Conservation (phyloP, 2,113 vertebrate genomes). For the Limanda limanda region DNA sequence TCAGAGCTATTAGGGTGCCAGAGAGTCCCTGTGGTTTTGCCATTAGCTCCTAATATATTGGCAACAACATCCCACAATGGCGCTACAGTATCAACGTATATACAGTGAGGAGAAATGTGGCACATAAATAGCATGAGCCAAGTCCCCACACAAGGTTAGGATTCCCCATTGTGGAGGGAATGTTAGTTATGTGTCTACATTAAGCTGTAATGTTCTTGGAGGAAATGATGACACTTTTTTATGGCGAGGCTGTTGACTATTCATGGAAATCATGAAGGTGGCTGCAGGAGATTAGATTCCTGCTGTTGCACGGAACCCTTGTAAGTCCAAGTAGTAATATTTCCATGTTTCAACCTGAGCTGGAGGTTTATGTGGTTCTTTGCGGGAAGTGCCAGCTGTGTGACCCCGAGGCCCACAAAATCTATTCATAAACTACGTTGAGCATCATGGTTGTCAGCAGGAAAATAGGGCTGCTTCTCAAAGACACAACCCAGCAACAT, state of each 20-base stretch:
- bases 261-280: slow-evolving; percentile 68
- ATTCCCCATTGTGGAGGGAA: slow-evolving; percentile 61
- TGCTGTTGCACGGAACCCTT: slow-evolving; percentile 64
- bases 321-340: slow-evolving; percentile 65
- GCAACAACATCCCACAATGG: slow-evolving; percentile 46
- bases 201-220: slow-evolving; percentile 69
- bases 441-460: slow-evolving; percentile 59
- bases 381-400: slow-evolving; percentile 71
- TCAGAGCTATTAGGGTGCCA: slow-evolving; percentile 68
- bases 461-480: slow-evolving; percentile 66
- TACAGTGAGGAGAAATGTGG: slow-evolving; percentile 50
- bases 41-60: slow-evolving; percentile 70
- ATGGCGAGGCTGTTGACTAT: slow-evolving; percentile 69
- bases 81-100: slow-evolving; percentile 55
- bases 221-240: slow-evolving; percentile 69
- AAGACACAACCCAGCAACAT: slow-evolving; percentile 65
- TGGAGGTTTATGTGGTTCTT: slow-evolving; percentile 70
- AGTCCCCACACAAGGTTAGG: slow-evolving; percentile 49
- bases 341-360: slow-evolving; percentile 68
- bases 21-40: slow-evolving; percentile 65
- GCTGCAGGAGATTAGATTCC: slow-evolving; percentile 68
- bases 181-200: slow-evolving; percentile 75
- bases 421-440: slow-evolving; percentile 70
- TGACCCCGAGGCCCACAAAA: slow-evolving; percentile 66
- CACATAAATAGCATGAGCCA: slow-evolving; percentile 46